Base-by-base conservation (phyloP, 2,888 invertebrate species). In the Gryllus longicercus region DNA sequence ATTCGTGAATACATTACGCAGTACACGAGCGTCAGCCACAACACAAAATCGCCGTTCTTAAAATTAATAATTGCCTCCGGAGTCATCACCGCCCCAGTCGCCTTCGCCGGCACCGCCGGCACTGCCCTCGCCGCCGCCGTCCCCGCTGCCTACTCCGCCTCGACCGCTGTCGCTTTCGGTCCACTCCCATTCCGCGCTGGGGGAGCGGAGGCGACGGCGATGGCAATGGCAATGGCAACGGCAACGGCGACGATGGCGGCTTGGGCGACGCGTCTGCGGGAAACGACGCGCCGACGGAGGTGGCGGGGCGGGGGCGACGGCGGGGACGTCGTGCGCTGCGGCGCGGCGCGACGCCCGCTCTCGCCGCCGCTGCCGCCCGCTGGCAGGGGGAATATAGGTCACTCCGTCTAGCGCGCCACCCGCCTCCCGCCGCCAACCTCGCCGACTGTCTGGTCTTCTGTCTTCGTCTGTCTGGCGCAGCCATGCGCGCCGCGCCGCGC, bases 351-450 rank as follows among this genome's bases (percentile, higher is more conserved):
- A 2, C 51, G 51, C 51, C 51, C 63, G 63, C 63, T n/a, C 11
- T 4, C 16, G 63, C 63, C 16, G 21, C 76, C 23, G 76, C 14
- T 25, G n/a, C 76, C 23, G 76, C 12, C 38, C 76, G 76, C 25
- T 25, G 76, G 21, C 76, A 63, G 16, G 76, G 23, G 76, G 76
- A 76, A 76, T 25, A 38, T 76, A 76, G 76, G 76, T 76, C 76
- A 76, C 76, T 76, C 76, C 76, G 76, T 76, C 76, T 76, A 38
- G 76, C 76, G 76, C 23, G 25, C 76, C 63, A n/a, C 63, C 38
- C 63, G 63, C n/a, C 63, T 14, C 63, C 63, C 16, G 14, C 63
- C 63, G 63, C 63, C 63, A 18, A 63, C 63, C 63, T 63, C 63
- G 63, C 63, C 63, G 63, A 63, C 63, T 63, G 63, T 63, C 63